Evolutionary conservation across 1,140 invertebrate species (phyloP).

Genomic region (Pseudomyrmex sp.): DNA sequence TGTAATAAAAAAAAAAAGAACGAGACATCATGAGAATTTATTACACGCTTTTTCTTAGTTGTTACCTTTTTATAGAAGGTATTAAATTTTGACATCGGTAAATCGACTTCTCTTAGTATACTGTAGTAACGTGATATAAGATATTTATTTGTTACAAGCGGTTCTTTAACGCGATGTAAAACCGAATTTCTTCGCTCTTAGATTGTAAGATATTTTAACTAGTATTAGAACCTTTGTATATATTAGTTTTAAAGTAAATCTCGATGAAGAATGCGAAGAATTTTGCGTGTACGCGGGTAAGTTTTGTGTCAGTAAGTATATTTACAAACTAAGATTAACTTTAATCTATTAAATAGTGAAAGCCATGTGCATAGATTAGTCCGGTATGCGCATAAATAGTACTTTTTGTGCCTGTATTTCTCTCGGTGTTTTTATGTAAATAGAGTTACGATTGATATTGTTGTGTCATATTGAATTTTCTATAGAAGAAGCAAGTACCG

Average conservation of each 20-base stretch:
- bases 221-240: too few species aligned
- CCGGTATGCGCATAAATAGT: slow-evolving; percentile 59
- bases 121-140: background rate
- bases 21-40: background rate
- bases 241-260: too few species aligned
- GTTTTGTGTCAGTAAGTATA: slow-evolving; percentile 41
- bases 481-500: slow-evolving; percentile 14
- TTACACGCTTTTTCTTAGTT: too few species aligned
- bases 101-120: slow-evolving; percentile 22
- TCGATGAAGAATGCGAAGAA: slow-evolving; percentile 32
- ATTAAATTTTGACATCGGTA: background rate
- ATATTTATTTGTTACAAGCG: slow-evolving; percentile 4
- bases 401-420: slow-evolving; percentile 30
- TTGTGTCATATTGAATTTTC: slow-evolving; percentile 22
- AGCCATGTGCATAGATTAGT: slow-evolving; percentile 62
- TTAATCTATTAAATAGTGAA: slow-evolving; percentile 39
- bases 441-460: slow-evolving; percentile 43
- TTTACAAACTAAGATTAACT: slow-evolving; percentile 60
- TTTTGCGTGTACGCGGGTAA: slow-evolving; percentile 65
- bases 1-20: background rate
- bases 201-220: too few species aligned
- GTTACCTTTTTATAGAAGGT: too few species aligned
- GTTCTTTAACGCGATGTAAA: too few species aligned
- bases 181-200: too few species aligned
- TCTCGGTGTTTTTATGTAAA: slow-evolving; percentile 43